These are phyloP conservation scores for Cantharis rustica DNA, from an alignment of 2,888 invertebrate species.

Conservation along the genomic window DNA sequence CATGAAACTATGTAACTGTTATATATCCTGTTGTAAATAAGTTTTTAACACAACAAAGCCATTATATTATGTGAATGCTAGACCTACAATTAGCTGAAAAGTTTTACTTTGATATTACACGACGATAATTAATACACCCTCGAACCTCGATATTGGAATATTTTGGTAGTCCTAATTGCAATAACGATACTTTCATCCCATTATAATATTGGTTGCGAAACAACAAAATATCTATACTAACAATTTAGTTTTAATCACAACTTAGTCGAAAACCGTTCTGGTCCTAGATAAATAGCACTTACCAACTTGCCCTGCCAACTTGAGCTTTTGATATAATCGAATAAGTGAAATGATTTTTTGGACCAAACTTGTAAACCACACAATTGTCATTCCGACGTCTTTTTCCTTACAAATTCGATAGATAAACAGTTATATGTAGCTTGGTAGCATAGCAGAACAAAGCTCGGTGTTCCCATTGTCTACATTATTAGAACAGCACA, in stretches of 20 bases:
- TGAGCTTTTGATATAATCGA: neutral
- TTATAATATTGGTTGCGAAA: neutral
- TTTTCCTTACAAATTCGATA: neutral
- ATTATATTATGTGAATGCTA: neutral
- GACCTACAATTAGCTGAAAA: neutral
- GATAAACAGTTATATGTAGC: neutral
- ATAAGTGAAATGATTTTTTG: neutral
- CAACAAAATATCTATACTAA: neutral
- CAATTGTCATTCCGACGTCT: neutral
- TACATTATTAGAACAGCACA: neutral
- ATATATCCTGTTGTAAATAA: conserved; percentile 12
- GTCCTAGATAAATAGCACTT: neutral
- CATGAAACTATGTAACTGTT: conserved; percentile 18
- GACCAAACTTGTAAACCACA: neutral
- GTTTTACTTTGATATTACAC: neutral
- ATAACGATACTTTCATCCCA: neutral
- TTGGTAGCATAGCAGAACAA: neutral
- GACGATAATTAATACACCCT: neutral
- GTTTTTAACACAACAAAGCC: conserved; percentile 4
- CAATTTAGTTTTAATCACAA: neutral
- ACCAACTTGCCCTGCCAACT: neutral
- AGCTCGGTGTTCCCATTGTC: neutral
- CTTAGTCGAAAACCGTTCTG: neutral
- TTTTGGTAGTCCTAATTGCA: neutral
- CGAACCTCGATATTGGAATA: neutral